These are phyloP conservation scores for Stenolophus ochropezus DNA, from an alignment of 2,888 invertebrate species.

Conservation along the genomic window DNA sequence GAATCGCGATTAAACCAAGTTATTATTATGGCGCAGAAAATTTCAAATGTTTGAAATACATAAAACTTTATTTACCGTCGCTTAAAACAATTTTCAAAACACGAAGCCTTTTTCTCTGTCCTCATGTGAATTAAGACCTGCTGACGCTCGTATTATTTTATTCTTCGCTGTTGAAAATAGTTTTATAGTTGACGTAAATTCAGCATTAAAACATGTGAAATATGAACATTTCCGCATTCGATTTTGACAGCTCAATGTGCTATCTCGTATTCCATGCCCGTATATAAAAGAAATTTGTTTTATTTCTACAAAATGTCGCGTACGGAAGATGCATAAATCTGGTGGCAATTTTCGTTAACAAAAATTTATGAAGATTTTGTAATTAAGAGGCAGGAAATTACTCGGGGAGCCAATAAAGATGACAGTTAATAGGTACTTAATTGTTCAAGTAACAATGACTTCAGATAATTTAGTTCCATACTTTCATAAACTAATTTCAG, in stretches of 20 bases:
- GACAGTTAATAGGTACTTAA: constrained; percentile 6
- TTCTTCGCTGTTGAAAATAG: background rate
- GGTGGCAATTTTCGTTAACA: background rate
- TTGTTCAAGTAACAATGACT: background rate
- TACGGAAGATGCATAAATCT: background rate
- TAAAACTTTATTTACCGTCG: too few species aligned
- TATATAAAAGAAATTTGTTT: too few species aligned
- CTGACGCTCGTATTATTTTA: background rate
- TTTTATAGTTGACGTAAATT: background rate
- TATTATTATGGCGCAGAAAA: too few species aligned
- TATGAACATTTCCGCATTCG: background rate
- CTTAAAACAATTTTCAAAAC: too few species aligned
- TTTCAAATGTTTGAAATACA: too few species aligned
- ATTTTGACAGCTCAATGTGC: background rate
- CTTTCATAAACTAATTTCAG: constrained; percentile 11
- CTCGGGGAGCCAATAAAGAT: background rate
- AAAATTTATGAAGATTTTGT: background rate
- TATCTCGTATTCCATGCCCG: background rate
- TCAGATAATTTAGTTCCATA: background rate
- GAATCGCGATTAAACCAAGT: too few species aligned
- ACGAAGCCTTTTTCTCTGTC: background rate
- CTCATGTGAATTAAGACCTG: background rate
- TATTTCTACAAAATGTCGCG: constrained; percentile 7
- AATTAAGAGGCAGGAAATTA: background rate
- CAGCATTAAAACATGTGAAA: background rate